A percentile compares a stretch with the other conserved stretches of the same genome.
Conservation (phyloP, 2,797 vertebrate species). For the Tangara arthus region DNA sequence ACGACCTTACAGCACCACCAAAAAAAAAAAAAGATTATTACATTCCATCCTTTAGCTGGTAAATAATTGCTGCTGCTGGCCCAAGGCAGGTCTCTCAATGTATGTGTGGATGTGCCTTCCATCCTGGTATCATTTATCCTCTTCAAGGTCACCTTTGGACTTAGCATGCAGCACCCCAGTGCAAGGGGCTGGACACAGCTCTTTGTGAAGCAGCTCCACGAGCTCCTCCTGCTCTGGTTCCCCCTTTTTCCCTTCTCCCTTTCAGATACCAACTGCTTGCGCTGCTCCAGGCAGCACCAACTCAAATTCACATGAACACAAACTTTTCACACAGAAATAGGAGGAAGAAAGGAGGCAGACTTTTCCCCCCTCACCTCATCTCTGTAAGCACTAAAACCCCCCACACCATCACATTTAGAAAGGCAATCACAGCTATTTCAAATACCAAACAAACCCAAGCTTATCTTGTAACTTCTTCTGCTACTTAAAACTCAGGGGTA, state of each 20-base stretch:
- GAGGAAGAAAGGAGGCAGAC: background rate
- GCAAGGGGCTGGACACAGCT: background rate
- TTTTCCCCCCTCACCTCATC: rapidly evolving
- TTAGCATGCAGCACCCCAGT: rapidly evolving
- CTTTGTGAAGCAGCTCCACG: background rate
- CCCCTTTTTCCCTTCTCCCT: background rate
- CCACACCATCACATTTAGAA: background rate
- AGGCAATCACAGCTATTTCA: background rate
- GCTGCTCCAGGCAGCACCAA: background rate
- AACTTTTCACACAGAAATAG: background rate
- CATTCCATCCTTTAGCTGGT: background rate
- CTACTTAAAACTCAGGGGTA: background rate
- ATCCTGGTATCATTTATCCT: background rate
- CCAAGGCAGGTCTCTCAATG: background rate
- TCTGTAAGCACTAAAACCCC: rapidly evolving
- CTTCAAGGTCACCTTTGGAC: background rate
- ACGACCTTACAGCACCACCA: rapidly evolving
- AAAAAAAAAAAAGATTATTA: background rate
- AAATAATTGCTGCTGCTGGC: background rate
- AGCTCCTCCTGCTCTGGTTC: background rate
- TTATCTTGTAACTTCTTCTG: background rate
- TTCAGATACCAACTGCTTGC: background rate
- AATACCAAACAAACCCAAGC: background rate
- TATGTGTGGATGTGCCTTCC: background rate
- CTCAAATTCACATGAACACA: background rate